Base-by-base conservation (phyloP, 2,113 vertebrate species). In the Ochotona curzoniae region DNA sequence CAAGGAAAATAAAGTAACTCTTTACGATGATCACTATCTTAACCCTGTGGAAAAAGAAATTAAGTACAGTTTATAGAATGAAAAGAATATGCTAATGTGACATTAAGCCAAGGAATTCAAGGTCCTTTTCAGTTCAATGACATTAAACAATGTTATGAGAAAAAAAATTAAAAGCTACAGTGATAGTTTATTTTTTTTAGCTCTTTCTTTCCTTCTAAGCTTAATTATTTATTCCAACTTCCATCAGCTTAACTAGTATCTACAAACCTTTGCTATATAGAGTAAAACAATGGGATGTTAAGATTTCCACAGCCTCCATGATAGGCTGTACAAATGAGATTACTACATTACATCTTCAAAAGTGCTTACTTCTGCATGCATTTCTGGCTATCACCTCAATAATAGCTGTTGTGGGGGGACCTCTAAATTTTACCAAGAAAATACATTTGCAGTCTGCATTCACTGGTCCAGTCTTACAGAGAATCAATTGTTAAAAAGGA, bases 61-160 rank as follows among this genome's bases (percentile, higher is more conserved):
- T 90, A 94, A 94, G 93, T 91, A 78, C 30, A 92, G 84, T 75
- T 93, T 92, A 95, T 44, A 91, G 83, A 94, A 95, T 95, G 94
- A 95, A 96, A 94, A 95, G 66, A 63, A 88, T 96, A 97, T 96
- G 97, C 82, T 96, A 96, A 97, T 96, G 90, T 97, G 95, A 93
- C 96, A 97, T 96, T 97, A 95, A 93, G 35, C 69, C 25, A 75
- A 38, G 17, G 61, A 93, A 93, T 91, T 49, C 60, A 81, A 93
- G 47, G 44, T 17, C 93, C 67, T 25, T 84, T 94, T 90, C 38
- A 57, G 70, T 63, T 96, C 73, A 94, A 28, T 84, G 83, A 89
- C 93, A 49, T 73, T 79, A 91, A 96, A 84, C 47, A 49, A 95
- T 87, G 84, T 89, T 60, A 90, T 93, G 66, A 64, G 38, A 91